Percentiles rank a stretch among this genome's conserved stretches.
Evolutionary conservation across 2,888 invertebrate genomes (phyloP).

Genomic region (Leptopterna dolabrata): DNA sequence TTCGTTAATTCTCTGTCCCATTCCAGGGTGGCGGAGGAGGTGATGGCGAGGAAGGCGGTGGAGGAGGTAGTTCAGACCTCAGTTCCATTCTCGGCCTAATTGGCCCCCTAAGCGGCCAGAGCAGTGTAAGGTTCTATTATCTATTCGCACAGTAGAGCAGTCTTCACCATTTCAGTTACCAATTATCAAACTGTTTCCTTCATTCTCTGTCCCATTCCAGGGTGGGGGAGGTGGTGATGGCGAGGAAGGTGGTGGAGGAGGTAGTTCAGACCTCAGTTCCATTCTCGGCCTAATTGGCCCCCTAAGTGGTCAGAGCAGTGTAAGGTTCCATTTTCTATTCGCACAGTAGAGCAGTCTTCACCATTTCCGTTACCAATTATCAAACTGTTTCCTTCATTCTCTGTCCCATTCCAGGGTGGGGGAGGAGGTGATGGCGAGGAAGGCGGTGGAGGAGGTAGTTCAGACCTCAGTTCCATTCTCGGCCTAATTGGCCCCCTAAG

Average conservation of each 20-base stretch:
- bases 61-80: conserved; percentile 34
- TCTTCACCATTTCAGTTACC: background rate
- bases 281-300: conserved; percentile 57
- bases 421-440: conserved; percentile 32
- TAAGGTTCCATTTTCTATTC: conserved; percentile 26
- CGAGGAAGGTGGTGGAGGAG: conserved; percentile 60
- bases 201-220: too few species aligned
- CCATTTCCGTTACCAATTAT: too few species aligned
- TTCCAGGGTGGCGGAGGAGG: conserved; percentile 20
- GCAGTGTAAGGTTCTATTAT: conserved; percentile 4
- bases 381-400: too few species aligned
- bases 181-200: background rate
- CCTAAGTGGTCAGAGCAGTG: conserved; percentile 60
- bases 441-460: conserved; percentile 60
- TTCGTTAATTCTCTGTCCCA: too few species aligned
- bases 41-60: conserved; percentile 23
- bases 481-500: conserved; percentile 56
- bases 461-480: conserved; percentile 58
- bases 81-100: background rate
- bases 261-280: conserved; percentile 59
- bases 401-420: too few species aligned
- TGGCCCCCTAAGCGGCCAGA: conserved; percentile 36
- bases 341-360: background rate
- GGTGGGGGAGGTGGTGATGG: conserved; percentile 23
- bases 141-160: background rate